Percentiles rank a stretch among this genome's conserved stretches.
Evolutionary conservation across 2,888 invertebrate species (phyloP).

Genomic region (Ectobius pallidus): DNA sequence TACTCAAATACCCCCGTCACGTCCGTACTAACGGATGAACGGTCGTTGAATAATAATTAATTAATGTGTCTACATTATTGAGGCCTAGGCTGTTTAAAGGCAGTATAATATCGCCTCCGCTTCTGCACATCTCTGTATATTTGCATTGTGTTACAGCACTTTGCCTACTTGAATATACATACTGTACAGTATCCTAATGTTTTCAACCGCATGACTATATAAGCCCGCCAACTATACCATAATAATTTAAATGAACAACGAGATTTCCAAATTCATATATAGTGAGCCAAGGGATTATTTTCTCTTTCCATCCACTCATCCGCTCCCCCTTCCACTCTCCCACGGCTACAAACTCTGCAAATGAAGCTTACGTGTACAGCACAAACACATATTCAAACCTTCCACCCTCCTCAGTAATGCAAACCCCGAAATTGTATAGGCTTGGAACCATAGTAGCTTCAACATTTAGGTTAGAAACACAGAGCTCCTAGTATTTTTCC

Average conservation of each 20-base stretch:
- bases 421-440: no score
- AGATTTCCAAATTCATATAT: conserved; percentile 13
- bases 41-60: conserved; percentile 2
- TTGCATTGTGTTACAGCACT: background rate
- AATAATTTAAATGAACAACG: conserved; percentile 15
- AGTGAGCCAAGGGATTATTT: conserved; percentile 13
- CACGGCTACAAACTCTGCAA: background rate
- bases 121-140: background rate
- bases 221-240: conserved; percentile 6
- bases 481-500: no score
- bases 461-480: background rate
- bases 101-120: background rate
- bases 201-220: background rate
- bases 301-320: background rate
- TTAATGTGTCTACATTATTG: background rate
- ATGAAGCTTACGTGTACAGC: conserved; percentile 12
- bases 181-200: background rate
- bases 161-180: background rate
- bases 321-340: background rate
- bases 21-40: background rate
- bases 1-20: no score
- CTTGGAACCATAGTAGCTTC: no score
- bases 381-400: background rate
- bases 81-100: background rate
- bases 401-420: background rate